A percentile compares a stretch with the other conserved stretches of the same genome.
These are phyloP conservation scores for Myxocyprinus asiaticus DNA, from an alignment of 2,113 vertebrate species.

Conservation along the genomic window DNA sequence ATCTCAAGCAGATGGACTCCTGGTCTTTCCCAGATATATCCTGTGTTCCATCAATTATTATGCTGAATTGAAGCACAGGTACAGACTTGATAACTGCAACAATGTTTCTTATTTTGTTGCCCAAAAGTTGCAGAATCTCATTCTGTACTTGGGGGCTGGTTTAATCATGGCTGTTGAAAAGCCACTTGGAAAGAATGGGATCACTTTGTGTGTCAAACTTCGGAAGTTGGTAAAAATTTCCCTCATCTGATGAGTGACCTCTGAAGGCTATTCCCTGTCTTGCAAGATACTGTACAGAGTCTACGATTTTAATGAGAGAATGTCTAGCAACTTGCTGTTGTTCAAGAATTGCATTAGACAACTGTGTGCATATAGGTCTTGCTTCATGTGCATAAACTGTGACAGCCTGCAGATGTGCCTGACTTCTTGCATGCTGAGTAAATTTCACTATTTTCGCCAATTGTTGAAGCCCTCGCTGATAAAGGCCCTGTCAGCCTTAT, in stretches of 20 bases:
- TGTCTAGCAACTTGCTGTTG: conserved; percentile 25
- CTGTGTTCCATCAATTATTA: too few species aligned
- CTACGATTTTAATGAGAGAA: conserved; percentile 25
- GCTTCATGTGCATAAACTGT: too few species aligned
- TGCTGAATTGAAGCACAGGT: too few species aligned
- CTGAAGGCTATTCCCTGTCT: conserved; percentile 27
- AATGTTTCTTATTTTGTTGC: too few species aligned
- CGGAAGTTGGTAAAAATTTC: conserved; percentile 33
- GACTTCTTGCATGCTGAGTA: not conserved
- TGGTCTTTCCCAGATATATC: too few species aligned
- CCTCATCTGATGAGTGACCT: conserved; percentile 20
- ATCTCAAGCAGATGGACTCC: too few species aligned
- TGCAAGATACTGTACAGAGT: conserved; percentile 14
- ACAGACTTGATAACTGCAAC: too few species aligned
- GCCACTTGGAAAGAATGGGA: conserved; percentile 27
- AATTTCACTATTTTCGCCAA: too few species aligned
- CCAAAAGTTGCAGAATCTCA: not conserved
- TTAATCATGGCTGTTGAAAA: conserved; percentile 22
- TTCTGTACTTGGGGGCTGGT: conserved; percentile 24
- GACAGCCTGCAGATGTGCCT: conserved; percentile 12
- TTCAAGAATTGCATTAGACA: conserved; percentile 15
- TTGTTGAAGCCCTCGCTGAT: not conserved
- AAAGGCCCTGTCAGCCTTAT: too few species aligned
- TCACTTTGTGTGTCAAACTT: conserved; percentile 7
- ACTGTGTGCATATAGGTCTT: too few species aligned